Evolutionary conservation across 1,140 invertebrate genomes (phyloP).

Genomic region (Asbolus verrucosus): DNA sequence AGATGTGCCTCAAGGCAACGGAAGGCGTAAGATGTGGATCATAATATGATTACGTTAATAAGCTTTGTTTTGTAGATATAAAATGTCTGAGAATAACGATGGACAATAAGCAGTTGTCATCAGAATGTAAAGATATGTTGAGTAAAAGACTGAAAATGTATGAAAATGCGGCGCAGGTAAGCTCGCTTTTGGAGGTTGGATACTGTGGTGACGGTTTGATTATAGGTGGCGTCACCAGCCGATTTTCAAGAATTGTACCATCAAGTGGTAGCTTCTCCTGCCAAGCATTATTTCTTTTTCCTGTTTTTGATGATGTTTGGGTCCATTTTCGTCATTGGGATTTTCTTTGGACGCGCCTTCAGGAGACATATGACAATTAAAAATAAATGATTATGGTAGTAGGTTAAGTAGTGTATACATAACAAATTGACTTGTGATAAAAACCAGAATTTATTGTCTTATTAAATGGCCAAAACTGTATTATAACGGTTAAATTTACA

Average conservation of each 20-base stretch:
- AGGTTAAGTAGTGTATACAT: conserved; percentile 9
- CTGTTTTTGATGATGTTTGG: conserved; percentile 78
- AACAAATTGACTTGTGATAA: conserved; percentile 42
- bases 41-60: neutral
- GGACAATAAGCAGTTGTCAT: conserved; percentile 75
- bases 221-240: conserved; percentile 67
- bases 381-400: conserved; percentile 59
- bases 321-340: conserved; percentile 82
- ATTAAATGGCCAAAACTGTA: conserved; percentile 23
- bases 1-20: conserved; percentile 85
- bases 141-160: conserved; percentile 89
- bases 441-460: conserved; percentile 22
- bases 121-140: conserved; percentile 83
- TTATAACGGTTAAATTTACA: conserved; percentile 1
- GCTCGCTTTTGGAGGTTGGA: conserved; percentile 50
- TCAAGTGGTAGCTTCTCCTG: conserved; percentile 77
- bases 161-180: conserved; percentile 84
- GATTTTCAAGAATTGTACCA: conserved; percentile 78
- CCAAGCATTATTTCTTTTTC: conserved; percentile 82
- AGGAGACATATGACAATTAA: conserved; percentile 68
- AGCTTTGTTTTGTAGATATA: conserved; percentile 76
- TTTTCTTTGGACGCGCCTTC: conserved; percentile 85
- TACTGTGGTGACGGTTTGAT: neutral
- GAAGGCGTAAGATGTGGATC: conserved; percentile 84
- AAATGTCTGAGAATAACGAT: conserved; percentile 83